Evolutionary conservation across 2,888 invertebrate species (phyloP), one percentile per base, ranked within the genome.

Genomic region (Anticlea derivata): DNA sequence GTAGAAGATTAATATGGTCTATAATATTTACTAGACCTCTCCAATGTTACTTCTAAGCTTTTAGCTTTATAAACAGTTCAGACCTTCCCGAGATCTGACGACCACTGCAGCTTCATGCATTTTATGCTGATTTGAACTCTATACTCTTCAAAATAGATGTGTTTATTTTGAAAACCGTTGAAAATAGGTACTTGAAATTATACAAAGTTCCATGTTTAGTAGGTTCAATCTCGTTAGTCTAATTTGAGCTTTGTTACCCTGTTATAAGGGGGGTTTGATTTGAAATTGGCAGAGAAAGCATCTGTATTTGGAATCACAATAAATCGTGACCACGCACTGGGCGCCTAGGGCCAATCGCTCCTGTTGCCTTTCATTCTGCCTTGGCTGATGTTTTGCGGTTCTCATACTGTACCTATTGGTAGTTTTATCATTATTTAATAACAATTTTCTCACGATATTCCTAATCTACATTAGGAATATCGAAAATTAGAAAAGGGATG

Each of bases 341-440:
- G 66, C 65, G 86, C 88, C 84, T 64, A 60, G 58, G 80, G 87
- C 82, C 71, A 83, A 83, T 80, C 85, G 87, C 88, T 88, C 70
- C 89, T 68, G 88, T 86, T 79, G 75, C 77, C 70, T 79, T 77
- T 78, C 78, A 74, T 82, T 76, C 73, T 69, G 63, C 67, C 65
- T 72, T 67, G 51, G 65, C 70, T 73, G 73, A 68, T 63, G 65
- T 61, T 62, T 65, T 61, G 33, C 45, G 31, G 39, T 56, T 60
- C 54, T 56, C 56, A 55, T 58, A 11, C 30, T 20, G 7, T 12
- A 33, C n/a, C 2, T 24, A 13, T 23, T 20, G 5, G 11, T 27
- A 33, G 17, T 20, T 20, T 11, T 35, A 35, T 49, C 35, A 30
- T 35, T 41, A 40, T 34, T 48, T 34, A 35, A 26, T 49, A 27